These are phyloP conservation scores for Scaptomyza hsui DNA, from an alignment of 1,140 invertebrate species.

Conservation along the genomic window DNA sequence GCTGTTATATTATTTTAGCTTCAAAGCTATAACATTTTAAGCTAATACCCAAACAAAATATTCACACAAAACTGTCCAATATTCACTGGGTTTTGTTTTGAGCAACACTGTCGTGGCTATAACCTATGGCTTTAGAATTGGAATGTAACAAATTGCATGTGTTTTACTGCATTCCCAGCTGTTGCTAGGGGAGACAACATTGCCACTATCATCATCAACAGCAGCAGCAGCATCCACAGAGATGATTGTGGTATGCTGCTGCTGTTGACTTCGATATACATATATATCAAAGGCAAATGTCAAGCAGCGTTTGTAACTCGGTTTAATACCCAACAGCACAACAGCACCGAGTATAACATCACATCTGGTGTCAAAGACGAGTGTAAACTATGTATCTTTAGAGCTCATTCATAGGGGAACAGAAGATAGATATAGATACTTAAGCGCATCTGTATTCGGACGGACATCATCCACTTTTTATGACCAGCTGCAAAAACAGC, in stretches of 20 bases:
- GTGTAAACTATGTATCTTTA: conserved; percentile 38
- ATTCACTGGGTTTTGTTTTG: background rate
- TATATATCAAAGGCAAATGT: conserved; percentile 61
- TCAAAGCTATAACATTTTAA: no score
- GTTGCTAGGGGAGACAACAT: conserved; percentile 49
- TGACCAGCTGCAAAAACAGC: conserved; percentile 30
- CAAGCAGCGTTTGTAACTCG: conserved; percentile 63
- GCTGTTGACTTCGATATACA: conserved; percentile 65
- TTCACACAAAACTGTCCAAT: background rate
- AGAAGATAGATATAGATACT: conserved; percentile 13
- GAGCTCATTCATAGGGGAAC: conserved; percentile 32
- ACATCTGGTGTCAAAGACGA: conserved; percentile 29
- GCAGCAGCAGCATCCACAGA: background rate
- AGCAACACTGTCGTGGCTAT: conserved; percentile 26
- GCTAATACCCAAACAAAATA: no score
- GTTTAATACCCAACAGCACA: conserved; percentile 47
- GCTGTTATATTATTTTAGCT: no score
- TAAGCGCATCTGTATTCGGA: conserved; percentile 17
- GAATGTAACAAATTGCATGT: conserved; percentile 57
- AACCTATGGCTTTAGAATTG: conserved; percentile 17
- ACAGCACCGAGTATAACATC: conserved; percentile 18
- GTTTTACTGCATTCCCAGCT: conserved; percentile 71
- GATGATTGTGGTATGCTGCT: conserved; percentile 8
- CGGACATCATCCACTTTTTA: conserved; percentile 68
- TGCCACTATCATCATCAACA: background rate